Percentiles rank a stretch among this genome's conserved stretches.
These are phyloP conservation scores for Coptotermes formosanus DNA, from an alignment of 1,140 invertebrate genomes.

Conservation along the genomic window DNA sequence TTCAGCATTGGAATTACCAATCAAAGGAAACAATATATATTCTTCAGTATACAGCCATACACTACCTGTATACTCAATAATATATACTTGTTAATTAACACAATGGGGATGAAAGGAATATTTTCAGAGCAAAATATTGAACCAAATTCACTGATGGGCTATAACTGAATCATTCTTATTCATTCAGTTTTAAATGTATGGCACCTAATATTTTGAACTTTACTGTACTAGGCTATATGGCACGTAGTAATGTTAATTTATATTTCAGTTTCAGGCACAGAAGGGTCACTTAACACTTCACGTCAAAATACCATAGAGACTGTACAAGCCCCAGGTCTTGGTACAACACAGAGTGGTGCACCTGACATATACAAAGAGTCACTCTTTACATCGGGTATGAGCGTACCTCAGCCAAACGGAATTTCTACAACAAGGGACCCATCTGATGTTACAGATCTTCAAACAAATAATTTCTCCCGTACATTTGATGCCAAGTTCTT, in stretches of 20 bases:
- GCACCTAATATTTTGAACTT: too few relatives aligned
- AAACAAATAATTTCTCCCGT: neutral
- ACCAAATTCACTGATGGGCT: too few relatives aligned
- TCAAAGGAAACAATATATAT: too few relatives aligned
- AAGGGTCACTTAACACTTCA: neutral
- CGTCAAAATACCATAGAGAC: slow-evolving; percentile 23
- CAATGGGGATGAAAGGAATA: too few relatives aligned
- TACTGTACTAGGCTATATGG: too few relatives aligned
- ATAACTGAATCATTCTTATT: too few relatives aligned
- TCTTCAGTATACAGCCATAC: too few relatives aligned
- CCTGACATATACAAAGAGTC: neutral
- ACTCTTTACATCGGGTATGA: neutral
- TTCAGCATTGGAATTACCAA: too few relatives aligned
- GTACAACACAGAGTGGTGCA: neutral
- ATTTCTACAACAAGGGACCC: neutral
- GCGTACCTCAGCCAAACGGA: neutral
- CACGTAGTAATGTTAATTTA: neutral
- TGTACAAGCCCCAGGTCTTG: slow-evolving; percentile 17
- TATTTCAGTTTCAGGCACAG: neutral
- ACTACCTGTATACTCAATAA: too few relatives aligned
- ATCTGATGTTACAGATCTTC: neutral
- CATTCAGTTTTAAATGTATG: too few relatives aligned
- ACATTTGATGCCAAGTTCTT: neutral
- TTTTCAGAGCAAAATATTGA: too few relatives aligned
- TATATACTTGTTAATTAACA: too few relatives aligned